Base-by-base conservation (phyloP, 2,888 invertebrate species). In the Noctua pronuba region DNA sequence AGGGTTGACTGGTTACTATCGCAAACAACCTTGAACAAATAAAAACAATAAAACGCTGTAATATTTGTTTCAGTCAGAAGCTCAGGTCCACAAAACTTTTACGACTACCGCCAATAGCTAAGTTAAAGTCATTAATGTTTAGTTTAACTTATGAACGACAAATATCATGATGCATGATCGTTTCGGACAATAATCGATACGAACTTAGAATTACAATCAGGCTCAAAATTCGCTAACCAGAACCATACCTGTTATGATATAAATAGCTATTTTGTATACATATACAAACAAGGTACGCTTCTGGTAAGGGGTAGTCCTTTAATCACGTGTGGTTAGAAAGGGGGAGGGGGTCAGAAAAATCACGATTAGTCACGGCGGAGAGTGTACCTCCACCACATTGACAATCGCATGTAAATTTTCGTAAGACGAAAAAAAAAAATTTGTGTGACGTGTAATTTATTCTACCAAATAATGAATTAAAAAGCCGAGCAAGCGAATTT, bases 91-190 rank as follows among this genome's bases (percentile, higher is more conserved):
- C 83, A 66, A 46, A 77, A 71, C 69, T 68, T 82, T 84, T 84
- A 86, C 62, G 81, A 82, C 77, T 58, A 67, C 64, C 76, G 58
- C 67, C 73, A 86, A 67, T 71, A 44, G 41, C 64, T 44, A 67
- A 73, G 46, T 81, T 75, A 69, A 73, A 31, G 13, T 72, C 71
- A 13, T 44, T 35, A 60, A 73, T 70, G 58, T 74, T 69, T 44
- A 72, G 64, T 55, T 31, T 60, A 49, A 72, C 55, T 82, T 77
- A 69, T 41, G 31, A 85, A 62, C 72, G n/a, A 38, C 46, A 46
- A 71, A 18, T 4, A 62, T 16, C 67, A 73, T 73, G 67, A 68
- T 68, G 62, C 41, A 58, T 35, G 55, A 49, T 66, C 58, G 31
- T 72, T 66, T 80, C 49, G 35, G 21, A 52, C 64, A 18, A 68